Base-by-base conservation (phyloP, 2,113 vertebrate species). In the Pipa parva region DNA sequence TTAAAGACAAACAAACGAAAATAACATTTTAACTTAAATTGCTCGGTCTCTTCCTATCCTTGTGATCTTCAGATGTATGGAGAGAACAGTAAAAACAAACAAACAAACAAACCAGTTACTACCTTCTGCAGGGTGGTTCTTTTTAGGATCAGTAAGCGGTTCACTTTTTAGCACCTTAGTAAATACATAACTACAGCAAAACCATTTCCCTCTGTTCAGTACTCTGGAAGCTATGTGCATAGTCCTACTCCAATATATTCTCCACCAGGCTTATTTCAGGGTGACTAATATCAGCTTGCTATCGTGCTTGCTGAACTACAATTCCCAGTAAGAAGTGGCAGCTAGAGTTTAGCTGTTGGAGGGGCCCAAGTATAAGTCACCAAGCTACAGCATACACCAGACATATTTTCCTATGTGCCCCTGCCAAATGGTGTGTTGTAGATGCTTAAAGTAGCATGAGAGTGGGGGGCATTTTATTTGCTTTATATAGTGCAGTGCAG, bases 1-100 rank as follows among this genome's bases (percentile, higher is more conserved):
- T 45, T 39, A 69, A 52, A 52, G 65, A 68, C 56, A 70, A 48
- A 61, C 24, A 61, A 31, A 57, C 48, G 37, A 55, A 61, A 54
- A 51, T 61, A 42, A 70, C 57, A 54, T 31, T n/a, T n/a, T n/a
- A n/a, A n/a, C n/a, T n/a, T n/a, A n/a, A 51, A 25, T 50, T 7
- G 56, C n/a, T 52, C 28, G 29, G 48, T 54, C 29, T 13, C 59
- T 31, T 20, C 33, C 22, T 59, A n/a, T 31, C 52, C 33, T 13
- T 3, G 18, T 33, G 15, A 52, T 42, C 39, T n/a, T n/a, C n/a
- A n/a, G n/a, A 29, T 18, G 12, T 64, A 17, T 2, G 36, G 37
- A 11, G 36, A 45, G 51, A n/a, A 31, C 18, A 27, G 37, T 24
- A 46, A 51, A 1, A 49, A 49, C 12, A 45, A 37, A n/a, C n/a